Percentiles rank a stretch among this genome's conserved stretches.
phyloP scores from a whole-genome alignment of 2,113 vertebrate genomes.

The Vimba vimba region DNA sequence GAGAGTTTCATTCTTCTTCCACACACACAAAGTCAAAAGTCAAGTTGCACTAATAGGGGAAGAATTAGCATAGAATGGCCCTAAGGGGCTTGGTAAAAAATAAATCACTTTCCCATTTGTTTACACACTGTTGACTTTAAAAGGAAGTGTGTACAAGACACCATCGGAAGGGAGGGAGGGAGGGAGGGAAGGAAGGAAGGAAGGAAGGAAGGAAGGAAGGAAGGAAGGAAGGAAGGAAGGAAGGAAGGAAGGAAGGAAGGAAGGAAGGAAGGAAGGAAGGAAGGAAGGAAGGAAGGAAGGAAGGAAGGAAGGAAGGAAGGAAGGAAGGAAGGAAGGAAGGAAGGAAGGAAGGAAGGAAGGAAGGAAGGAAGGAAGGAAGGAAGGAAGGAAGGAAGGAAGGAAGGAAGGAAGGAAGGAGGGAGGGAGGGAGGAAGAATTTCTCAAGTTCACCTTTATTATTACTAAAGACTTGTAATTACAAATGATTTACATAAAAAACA shows the following conservation, averaged over 20 bases:
- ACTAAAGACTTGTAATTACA: too few relatives aligned
- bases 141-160: neutral
- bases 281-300: too few relatives aligned
- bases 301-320: too few relatives aligned
- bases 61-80: conserved; percentile 59
- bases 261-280: too few relatives aligned
- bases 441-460: too few relatives aligned
- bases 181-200: neutral
- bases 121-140: conserved; percentile 49
- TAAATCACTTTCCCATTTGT: conserved; percentile 26
- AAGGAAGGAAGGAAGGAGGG: neutral
- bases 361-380: too few relatives aligned
- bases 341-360: too few relatives aligned
- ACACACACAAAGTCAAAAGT: conserved; percentile 50
- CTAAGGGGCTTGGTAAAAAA: conserved; percentile 42
- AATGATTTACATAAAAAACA: too few relatives aligned
- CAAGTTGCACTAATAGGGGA: conserved; percentile 55
- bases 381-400: neutral
- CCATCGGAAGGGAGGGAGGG: neutral
- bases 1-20: conserved; percentile 21
- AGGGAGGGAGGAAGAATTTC: too few relatives aligned
- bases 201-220: neutral
- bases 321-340: neutral
- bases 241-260: too few relatives aligned
- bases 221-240: neutral